Conservation (phyloP, 2,888 invertebrate species). For the Eupithecia subumbrata region DNA sequence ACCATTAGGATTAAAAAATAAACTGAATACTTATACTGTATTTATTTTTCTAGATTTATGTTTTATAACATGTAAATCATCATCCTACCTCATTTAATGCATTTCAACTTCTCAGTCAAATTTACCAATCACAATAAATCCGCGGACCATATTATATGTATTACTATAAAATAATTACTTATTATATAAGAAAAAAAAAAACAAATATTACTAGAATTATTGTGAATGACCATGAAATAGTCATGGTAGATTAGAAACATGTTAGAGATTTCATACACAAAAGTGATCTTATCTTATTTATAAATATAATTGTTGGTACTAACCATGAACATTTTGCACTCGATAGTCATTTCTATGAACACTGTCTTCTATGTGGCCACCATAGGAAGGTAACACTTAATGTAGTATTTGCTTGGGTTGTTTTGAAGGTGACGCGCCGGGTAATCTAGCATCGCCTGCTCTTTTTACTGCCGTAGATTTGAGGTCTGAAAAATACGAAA, state of each 20-base stretch:
- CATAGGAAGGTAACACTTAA: slow-evolving; percentile 54
- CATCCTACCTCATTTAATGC: slow-evolving; percentile 49
- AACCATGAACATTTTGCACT: slow-evolving; percentile 47
- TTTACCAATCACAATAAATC: slow-evolving; percentile 36
- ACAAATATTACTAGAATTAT: slow-evolving; percentile 36
- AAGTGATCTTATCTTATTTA: slow-evolving; percentile 48
- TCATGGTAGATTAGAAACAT: slow-evolving; percentile 16
- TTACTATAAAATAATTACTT: slow-evolving; percentile 14
- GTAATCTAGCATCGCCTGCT: slow-evolving; percentile 73
- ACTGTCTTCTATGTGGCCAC: slow-evolving; percentile 23
- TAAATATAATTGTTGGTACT: slow-evolving; percentile 45
- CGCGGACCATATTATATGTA: slow-evolving; percentile 43
- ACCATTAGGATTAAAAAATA: slow-evolving; percentile 46
- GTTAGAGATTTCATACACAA: slow-evolving; percentile 48
- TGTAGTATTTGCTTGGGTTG: slow-evolving; percentile 78
- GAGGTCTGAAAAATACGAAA: slow-evolving; percentile 60
- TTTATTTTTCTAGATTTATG: slow-evolving; percentile 64
- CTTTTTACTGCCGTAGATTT: slow-evolving; percentile 77
- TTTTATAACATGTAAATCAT: slow-evolving; percentile 60
- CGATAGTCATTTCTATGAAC: slow-evolving; percentile 44
- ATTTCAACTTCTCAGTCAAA: slow-evolving; percentile 55
- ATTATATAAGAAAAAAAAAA: slow-evolving; percentile 26
- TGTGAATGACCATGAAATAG: slow-evolving; percentile 21
- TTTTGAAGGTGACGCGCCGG: slow-evolving; percentile 80
- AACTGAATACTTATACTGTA: slow-evolving; percentile 53